Evolutionary conservation across 2,888 invertebrate species (phyloP).

Genomic region (Chalcis sispes): DNA sequence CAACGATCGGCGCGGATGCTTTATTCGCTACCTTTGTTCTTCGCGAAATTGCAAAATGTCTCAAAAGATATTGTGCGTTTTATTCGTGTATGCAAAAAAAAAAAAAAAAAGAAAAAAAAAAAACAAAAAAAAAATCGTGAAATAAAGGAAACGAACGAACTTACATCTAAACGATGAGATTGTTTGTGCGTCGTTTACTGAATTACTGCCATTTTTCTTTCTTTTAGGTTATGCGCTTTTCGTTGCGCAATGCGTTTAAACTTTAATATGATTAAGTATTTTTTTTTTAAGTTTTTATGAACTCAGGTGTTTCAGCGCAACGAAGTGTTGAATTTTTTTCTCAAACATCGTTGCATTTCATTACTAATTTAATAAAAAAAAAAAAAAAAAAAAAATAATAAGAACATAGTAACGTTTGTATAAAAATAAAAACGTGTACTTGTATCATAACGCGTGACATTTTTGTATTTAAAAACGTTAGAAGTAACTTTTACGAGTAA

Average conservation of each 20-base stretch:
- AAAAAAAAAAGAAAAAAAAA: neutral
- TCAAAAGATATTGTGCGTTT: slow-evolving; percentile 36
- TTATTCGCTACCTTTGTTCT: slow-evolving; percentile 47
- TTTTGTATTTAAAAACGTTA: neutral
- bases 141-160: too few species aligned
- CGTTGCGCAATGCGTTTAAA: neutral
- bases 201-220: slow-evolving; percentile 19
- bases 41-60: slow-evolving; percentile 32
- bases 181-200: slow-evolving; percentile 1
- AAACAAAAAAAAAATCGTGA: slow-evolving; percentile 12
- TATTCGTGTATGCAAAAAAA: slow-evolving; percentile 4
- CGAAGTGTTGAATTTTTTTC: neutral
- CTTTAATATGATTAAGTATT: neutral
- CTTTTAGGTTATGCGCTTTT: neutral
- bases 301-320: neutral
- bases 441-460: neutral
- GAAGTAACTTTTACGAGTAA: slow-evolving; percentile 28
- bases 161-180: slow-evolving; percentile 35
- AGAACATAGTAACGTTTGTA: neutral
- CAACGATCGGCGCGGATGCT: slow-evolving; percentile 29
- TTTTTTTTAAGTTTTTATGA: neutral
- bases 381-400: too few species aligned
- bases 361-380: neutral
- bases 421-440: neutral
- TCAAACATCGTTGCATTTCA: slow-evolving; percentile 13